phyloP scores from a whole-genome alignment of 2,113 vertebrate genomes.

The Andinoacara biseriatus region DNA sequence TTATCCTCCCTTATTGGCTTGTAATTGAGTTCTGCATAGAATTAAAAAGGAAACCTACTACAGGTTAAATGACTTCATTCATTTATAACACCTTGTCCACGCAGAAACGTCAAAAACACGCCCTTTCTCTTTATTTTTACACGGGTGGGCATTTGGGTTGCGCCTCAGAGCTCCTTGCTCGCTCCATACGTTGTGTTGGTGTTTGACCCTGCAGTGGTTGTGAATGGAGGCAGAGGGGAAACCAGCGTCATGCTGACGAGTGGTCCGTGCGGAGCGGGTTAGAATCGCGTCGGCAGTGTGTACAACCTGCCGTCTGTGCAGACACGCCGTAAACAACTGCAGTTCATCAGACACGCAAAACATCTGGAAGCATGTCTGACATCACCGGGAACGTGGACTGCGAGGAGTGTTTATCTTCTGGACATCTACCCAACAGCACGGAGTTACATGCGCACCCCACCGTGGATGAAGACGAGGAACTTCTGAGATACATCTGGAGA shows the following conservation, averaged over 20 bases:
- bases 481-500: constrained; percentile 93
- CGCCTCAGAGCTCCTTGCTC: neutral
- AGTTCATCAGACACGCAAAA: neutral
- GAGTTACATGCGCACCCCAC: constrained; percentile 73
- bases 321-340: neutral
- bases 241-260: constrained; percentile 41
- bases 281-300: neutral
- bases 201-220: constrained; percentile 11
- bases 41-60: neutral
- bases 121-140: neutral
- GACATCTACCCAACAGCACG: constrained; percentile 79
- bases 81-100: neutral
- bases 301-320: constrained; percentile 28
- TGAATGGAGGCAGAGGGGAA: neutral
- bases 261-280: constrained; percentile 6
- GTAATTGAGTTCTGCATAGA: neutral
- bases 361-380: constrained; percentile 82
- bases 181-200: neutral
- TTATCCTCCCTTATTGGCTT: neutral
- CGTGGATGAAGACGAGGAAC: constrained; percentile 91
- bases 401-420: constrained; percentile 80
- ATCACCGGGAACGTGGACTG: constrained; percentile 75
- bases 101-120: neutral
- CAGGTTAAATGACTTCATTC: neutral
- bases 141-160: neutral